These are phyloP conservation scores for Alosa alosa DNA, from an alignment of 2,113 vertebrate species.

Conservation along the genomic window DNA sequence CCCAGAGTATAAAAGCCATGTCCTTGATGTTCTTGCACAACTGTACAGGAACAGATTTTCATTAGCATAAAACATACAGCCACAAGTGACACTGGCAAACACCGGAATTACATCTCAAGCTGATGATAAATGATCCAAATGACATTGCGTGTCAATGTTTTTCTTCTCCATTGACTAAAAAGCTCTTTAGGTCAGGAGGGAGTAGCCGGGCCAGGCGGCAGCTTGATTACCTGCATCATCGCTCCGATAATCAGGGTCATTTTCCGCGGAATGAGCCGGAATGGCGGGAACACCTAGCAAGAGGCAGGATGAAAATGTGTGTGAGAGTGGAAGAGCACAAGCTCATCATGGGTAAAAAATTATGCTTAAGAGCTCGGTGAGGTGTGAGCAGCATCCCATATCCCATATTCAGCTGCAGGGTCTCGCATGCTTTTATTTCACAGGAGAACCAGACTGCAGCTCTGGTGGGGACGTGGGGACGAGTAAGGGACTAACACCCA, in stretches of 20 bases:
- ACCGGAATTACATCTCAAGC: not conserved
- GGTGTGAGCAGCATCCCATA: not conserved
- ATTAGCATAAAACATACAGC: constrained; percentile 2
- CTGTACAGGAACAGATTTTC: not conserved
- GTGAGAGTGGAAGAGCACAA: not conserved
- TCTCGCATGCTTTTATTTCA: too few species aligned
- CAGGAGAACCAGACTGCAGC: too few species aligned
- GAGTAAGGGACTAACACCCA: too few species aligned
- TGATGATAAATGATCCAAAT: not conserved
- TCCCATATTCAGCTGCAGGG: too few species aligned
- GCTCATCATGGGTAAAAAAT: not conserved
- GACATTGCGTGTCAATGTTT: not conserved
- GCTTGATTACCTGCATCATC: constrained; percentile 80
- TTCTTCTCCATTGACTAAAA: not conserved
- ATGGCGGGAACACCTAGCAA: constrained; percentile 89
- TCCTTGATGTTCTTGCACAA: not conserved
- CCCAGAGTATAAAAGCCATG: not conserved
- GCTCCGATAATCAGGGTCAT: constrained; percentile 88
- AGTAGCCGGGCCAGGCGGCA: not conserved
- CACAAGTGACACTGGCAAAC: not conserved
- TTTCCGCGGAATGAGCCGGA: constrained; percentile 84
- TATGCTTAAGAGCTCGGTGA: not conserved
- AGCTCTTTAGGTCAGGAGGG: not conserved
- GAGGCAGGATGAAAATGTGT: not conserved
- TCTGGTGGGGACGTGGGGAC: too few species aligned